A percentile compares a stretch with the other conserved stretches of the same genome.
Conservation (phyloP, 2,113 vertebrate genomes). For the Protomyctophum bolini region DNA sequence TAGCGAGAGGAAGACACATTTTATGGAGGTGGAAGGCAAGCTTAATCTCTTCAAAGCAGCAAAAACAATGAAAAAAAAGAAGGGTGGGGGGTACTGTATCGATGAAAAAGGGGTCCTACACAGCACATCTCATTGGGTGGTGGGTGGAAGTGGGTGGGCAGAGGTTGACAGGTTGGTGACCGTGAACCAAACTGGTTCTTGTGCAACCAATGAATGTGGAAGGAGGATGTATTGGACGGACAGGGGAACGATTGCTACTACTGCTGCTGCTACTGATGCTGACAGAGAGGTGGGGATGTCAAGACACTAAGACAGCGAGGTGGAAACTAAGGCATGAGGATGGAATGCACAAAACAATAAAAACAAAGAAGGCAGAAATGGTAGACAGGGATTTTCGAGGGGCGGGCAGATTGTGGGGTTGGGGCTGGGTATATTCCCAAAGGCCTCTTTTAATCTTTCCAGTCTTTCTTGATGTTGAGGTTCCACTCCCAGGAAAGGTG, state of each 20-base stretch:
- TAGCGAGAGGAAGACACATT: slow-evolving; percentile 74
- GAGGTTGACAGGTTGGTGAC: slow-evolving; percentile 1
- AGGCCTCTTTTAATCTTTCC: slow-evolving; percentile 86
- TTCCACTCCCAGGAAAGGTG: slow-evolving; percentile 97
- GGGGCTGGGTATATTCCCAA: slow-evolving; percentile 22
- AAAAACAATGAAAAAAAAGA: slow-evolving; percentile 4
- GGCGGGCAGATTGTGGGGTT: slow-evolving; percentile 1
- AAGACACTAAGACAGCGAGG: slow-evolving; percentile 36
- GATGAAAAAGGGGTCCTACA: slow-evolving; percentile 36
- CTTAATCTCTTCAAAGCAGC: slow-evolving; percentile 67
- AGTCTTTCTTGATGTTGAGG: slow-evolving; percentile 95
- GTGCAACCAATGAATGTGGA: slow-evolving; percentile 17
- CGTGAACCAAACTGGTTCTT: background rate
- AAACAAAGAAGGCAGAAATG: slow-evolving; percentile 59
- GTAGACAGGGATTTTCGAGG: slow-evolving; percentile 19
- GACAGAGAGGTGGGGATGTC: slow-evolving; percentile 16
- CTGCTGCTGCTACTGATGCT: slow-evolving; percentile 43
- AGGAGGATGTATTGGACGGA: slow-evolving; percentile 26
- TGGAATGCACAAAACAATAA: slow-evolving; percentile 48
- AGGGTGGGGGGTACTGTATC: background rate
- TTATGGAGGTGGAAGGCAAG: slow-evolving; percentile 39
- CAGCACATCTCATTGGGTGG: slow-evolving; percentile 33
- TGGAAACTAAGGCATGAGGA: slow-evolving; percentile 53
- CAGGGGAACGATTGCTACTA: background rate
- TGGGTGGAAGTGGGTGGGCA: background rate